Evolutionary conservation across 2,113 vertebrate genomes (phyloP).

Genomic region (Urocitellus parryii): DNA sequence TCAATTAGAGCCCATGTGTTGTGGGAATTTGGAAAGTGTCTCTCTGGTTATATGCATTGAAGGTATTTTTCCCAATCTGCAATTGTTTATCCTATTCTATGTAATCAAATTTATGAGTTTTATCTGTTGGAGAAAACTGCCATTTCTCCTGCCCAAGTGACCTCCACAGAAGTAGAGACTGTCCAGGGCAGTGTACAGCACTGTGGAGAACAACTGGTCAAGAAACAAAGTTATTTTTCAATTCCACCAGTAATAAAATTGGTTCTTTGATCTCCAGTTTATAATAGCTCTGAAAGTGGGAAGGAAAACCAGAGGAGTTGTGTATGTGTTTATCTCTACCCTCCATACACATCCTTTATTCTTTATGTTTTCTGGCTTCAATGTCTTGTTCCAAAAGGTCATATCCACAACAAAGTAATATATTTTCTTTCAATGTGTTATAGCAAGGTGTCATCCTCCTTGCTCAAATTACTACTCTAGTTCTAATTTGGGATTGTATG

Average conservation of each 20-base stretch:
- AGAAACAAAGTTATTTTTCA: too few relatives aligned
- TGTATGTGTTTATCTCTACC: neutral
- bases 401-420: neutral
- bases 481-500: neutral
- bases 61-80: neutral
- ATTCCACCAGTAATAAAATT: neutral
- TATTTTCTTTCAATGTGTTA: neutral
- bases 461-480: neutral
- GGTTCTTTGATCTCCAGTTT: neutral
- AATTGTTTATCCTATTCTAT: neutral
- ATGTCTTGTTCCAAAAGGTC: slow-evolving; percentile 1
- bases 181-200: neutral
- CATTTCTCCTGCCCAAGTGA: neutral
- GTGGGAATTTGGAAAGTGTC: neutral
- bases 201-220: neutral
- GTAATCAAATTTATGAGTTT: neutral
- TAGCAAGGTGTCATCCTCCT: neutral
- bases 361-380: neutral
- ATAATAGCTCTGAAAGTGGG: neutral
- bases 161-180: neutral
- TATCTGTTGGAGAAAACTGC: neutral
- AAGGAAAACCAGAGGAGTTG: neutral
- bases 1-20: neutral
- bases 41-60: neutral
- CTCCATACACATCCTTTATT: neutral